Conservation (phyloP, 2,797 vertebrate species). For the Mastacembelus armatus region DNA sequence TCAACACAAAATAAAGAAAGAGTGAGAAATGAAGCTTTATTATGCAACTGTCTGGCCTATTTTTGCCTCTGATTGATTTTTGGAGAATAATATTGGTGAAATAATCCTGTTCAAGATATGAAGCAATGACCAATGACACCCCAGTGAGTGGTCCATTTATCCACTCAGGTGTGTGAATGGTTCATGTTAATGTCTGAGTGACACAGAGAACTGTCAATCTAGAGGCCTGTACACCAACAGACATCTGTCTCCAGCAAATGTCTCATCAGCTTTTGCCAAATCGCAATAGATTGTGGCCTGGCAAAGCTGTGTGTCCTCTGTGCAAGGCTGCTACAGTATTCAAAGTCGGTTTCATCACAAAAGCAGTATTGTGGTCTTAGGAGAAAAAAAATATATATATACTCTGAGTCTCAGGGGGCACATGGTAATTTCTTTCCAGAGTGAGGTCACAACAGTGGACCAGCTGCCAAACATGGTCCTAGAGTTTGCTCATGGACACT, state of each 20-base stretch:
- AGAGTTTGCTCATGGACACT: conserved; percentile 25
- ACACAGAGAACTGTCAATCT: background rate
- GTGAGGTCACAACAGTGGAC: conserved; percentile 19
- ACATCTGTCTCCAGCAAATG: too few species aligned
- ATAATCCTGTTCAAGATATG: background rate
- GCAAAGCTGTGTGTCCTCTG: background rate
- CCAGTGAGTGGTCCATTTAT: background rate
- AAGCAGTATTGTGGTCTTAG: too few species aligned
- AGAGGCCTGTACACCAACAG: background rate
- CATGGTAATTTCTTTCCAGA: background rate
- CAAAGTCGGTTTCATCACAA: background rate
- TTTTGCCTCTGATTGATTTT: background rate
- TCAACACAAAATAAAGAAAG: background rate
- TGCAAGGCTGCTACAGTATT: background rate
- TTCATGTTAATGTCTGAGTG: background rate
- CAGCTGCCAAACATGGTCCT: background rate
- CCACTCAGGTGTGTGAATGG: background rate
- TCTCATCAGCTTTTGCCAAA: too few species aligned
- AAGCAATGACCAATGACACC: background rate
- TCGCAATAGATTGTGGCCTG: too few species aligned
- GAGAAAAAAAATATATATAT: too few species aligned
- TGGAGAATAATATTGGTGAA: background rate
- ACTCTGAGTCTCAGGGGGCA: conserved; percentile 2
- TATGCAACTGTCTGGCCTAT: background rate
- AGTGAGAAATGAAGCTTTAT: background rate